Conservation (phyloP, 2,113 vertebrate genomes). For the Catharus minimus region DNA sequence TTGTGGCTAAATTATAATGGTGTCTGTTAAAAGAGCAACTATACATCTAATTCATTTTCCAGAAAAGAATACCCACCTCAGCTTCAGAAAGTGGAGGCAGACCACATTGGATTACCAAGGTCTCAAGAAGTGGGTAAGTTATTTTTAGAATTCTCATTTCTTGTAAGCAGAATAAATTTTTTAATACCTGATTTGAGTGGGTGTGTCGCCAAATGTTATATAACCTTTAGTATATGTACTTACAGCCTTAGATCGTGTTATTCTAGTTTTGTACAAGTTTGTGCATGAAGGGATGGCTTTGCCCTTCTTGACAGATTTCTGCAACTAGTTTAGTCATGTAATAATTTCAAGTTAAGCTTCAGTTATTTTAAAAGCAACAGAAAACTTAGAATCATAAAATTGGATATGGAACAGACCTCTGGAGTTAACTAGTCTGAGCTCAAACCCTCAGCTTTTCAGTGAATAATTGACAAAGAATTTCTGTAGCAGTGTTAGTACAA, state of each 20-base stretch:
- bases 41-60: slow-evolving; percentile 51
- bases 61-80: slow-evolving; percentile 87
- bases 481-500: background rate
- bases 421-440: background rate
- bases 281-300: background rate
- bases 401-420: background rate
- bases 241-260: background rate
- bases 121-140: slow-evolving; percentile 82
- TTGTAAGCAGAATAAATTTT: background rate
- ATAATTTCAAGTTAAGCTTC: background rate
- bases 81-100: slow-evolving; percentile 80
- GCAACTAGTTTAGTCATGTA: background rate
- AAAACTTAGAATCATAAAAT: background rate
- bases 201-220: background rate
- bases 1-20: background rate
- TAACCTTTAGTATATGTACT: background rate
- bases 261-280: background rate
- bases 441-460: background rate
- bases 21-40: slow-evolving; percentile 24
- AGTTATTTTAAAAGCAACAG: background rate
- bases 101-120: slow-evolving; percentile 84
- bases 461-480: background rate
- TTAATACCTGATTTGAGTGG: background rate
- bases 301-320: background rate
- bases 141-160: background rate